Evolutionary conservation across 64 coral and sea anemone genomes (phyloP), one percentile per base, ranked within the genome.

Genomic region (Montipora capricornis): DNA sequence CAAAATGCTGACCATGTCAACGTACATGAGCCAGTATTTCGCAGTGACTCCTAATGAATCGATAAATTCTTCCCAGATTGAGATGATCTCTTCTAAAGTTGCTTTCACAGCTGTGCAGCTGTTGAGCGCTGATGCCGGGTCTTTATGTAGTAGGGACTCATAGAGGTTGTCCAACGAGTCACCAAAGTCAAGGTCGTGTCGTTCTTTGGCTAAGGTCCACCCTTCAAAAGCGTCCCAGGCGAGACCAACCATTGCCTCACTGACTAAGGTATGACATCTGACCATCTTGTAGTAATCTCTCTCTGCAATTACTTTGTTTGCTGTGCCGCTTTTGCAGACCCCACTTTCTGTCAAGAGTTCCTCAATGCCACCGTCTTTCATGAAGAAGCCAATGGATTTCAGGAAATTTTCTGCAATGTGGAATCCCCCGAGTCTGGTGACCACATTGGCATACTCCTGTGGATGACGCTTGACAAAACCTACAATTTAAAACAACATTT

Each of bases 21-120:
- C 87, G 67, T 93, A 93, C 37, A 76, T 77, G 67, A 69, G 74
- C 92, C 92, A 93, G 80, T 88, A 89, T 67, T 89, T 76, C 11
- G 73, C 24, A 53, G 70, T 89, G 45, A 51, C 51, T 82, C 64
- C 9, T 5, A 74, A 49, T 49, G 84, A 71, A 48, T 44, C 12
- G 58, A 87, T 70, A 16, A 87, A 87, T 71, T 87, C 66, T 87
- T 51, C 47, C 82, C 82, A 86, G 61, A 69, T 69, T 13, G 82
- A 69, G 55, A 50, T 75, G 70, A 75, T 75, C 70, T 88, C 85
- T 55, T 88, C 71, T 51, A 75, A 59, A 50, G 47, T 75, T 75
- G 47, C 49, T 69, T 48, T 68, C 37, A 87, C 29, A 50, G 22
- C 16, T 73, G 49, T 50, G 67, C 64, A 85, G 60, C 82, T 67